Conservation (phyloP, 2,113 vertebrate genomes). For the Vulpes lagopus region DNA sequence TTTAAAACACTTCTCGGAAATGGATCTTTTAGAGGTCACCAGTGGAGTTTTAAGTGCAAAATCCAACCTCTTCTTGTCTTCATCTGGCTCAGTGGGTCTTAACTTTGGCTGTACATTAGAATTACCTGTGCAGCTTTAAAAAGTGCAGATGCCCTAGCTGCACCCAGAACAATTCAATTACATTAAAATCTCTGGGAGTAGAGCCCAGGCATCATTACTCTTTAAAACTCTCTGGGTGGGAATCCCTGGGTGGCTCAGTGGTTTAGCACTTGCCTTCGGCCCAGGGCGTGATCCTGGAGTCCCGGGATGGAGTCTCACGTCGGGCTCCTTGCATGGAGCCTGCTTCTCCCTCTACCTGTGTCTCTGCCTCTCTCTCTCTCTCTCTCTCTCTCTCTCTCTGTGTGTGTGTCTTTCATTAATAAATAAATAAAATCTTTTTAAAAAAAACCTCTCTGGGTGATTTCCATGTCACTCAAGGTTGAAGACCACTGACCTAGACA, state of each 20-base stretch:
- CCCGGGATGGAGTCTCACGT: no score
- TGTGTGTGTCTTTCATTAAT: no score
- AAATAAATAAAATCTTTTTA: no score
- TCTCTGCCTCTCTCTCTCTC: no score
- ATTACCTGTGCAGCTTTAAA: neutral
- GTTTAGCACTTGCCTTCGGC: no score
- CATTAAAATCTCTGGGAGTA: neutral
- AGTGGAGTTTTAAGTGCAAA: neutral
- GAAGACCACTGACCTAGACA: neutral
- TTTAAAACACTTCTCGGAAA: neutral
- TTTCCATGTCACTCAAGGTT: neutral
- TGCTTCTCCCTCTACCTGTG: no score
- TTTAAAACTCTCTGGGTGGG: neutral
- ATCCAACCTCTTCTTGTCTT: neutral
- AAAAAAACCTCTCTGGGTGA: neutral
- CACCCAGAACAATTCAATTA: neutral
- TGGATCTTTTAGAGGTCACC: neutral
- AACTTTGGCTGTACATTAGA: neutral
- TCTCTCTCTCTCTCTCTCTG: no score
- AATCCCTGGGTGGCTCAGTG: no score
- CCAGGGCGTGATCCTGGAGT: no score
- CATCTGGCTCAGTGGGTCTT: neutral
- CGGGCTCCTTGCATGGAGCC: no score
- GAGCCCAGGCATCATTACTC: neutral
- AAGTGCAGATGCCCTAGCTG: neutral